Conservation (phyloP, 2,888 invertebrate species). For the Chymomyza procnemis region DNA sequence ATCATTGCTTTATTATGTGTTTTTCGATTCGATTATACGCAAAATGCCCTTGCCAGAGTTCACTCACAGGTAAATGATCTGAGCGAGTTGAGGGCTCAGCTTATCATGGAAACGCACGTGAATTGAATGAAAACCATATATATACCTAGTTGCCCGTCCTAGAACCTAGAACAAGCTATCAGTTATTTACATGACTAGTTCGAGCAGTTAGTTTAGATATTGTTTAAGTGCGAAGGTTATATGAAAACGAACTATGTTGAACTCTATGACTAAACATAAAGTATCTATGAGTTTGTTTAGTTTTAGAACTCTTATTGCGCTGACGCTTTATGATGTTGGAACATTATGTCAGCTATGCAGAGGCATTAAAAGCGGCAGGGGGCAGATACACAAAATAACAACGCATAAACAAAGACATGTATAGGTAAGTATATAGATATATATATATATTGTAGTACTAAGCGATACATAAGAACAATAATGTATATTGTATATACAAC, state of each 20-base stretch:
- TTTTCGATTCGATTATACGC: not conserved
- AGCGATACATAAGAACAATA: slow-evolving; percentile 1
- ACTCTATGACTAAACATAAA: slow-evolving; percentile 6
- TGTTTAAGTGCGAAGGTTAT: slow-evolving; percentile 18
- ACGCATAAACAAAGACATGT: not conserved
- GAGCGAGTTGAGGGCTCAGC: slow-evolving; percentile 35
- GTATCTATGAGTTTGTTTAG: not conserved
- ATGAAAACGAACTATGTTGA: slow-evolving; percentile 14
- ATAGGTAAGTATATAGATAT: too few relatives aligned
- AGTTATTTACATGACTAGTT: not conserved
- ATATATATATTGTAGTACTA: too few relatives aligned
- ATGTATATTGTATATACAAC: slow-evolving; percentile 3
- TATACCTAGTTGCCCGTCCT: slow-evolving; percentile 20
- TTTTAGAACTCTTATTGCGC: not conserved
- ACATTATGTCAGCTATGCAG: too few relatives aligned
- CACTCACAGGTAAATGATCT: slow-evolving; percentile 32
- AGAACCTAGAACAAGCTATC: not conserved
- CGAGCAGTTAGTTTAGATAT: not conserved
- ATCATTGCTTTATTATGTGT: not conserved
- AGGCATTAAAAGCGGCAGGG: not conserved
- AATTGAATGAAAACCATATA: slow-evolving; percentile 34
- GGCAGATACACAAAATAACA: not conserved
- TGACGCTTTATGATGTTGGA: slow-evolving; percentile 1
- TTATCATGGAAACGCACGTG: slow-evolving; percentile 66
- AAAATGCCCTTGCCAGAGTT: slow-evolving; percentile 61